phyloP scores from a whole-genome alignment of 2,888 invertebrate genomes.

The Sinohyriopsis cumingii region DNA sequence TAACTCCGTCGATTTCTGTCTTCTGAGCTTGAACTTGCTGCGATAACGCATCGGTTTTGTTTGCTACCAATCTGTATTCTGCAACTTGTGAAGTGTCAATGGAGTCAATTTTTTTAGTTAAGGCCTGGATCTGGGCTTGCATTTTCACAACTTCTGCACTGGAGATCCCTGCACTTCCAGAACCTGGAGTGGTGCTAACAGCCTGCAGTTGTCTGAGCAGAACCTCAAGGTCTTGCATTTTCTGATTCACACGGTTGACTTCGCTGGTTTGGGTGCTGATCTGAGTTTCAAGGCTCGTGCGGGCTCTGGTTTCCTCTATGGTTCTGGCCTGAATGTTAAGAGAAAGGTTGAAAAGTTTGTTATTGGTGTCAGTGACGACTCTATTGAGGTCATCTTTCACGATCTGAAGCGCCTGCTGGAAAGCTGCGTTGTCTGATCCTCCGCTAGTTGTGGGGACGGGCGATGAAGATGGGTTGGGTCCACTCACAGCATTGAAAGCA shows the following conservation, averaged over 20 bases:
- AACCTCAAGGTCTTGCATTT: constrained; percentile 23
- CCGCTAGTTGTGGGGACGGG: constrained; percentile 2
- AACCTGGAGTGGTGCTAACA: constrained; percentile 6
- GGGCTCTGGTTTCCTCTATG: constrained; percentile 25
- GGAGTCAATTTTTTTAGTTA: constrained; percentile 1
- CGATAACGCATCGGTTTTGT: not conserved
- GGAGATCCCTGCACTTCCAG: constrained; percentile 15
- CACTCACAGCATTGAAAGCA: constrained; percentile 28
- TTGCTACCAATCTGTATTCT: too few species aligned
- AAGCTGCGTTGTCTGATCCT: constrained; percentile 6
- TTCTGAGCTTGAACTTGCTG: constrained; percentile 18
- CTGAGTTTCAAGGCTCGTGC: constrained; percentile 23
- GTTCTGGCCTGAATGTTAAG: constrained; percentile 14
- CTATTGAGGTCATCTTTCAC: constrained; percentile 20
- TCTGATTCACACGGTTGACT: constrained; percentile 25
- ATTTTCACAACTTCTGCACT: constrained; percentile 28
- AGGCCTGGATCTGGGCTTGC: constrained; percentile 24
- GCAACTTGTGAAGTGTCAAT: too few species aligned
- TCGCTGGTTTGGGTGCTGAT: constrained; percentile 23
- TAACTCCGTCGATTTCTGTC: constrained; percentile 16
- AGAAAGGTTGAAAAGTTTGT: constrained; percentile 26
- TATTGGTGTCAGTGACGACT: constrained; percentile 28
- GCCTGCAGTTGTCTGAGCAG: constrained; percentile 19
- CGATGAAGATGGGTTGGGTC: constrained; percentile 13
- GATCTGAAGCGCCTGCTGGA: constrained; percentile 28